These are phyloP conservation scores for Dasysyrphus albostriatus DNA, from an alignment of 2,888 invertebrate species.

Conservation along the genomic window DNA sequence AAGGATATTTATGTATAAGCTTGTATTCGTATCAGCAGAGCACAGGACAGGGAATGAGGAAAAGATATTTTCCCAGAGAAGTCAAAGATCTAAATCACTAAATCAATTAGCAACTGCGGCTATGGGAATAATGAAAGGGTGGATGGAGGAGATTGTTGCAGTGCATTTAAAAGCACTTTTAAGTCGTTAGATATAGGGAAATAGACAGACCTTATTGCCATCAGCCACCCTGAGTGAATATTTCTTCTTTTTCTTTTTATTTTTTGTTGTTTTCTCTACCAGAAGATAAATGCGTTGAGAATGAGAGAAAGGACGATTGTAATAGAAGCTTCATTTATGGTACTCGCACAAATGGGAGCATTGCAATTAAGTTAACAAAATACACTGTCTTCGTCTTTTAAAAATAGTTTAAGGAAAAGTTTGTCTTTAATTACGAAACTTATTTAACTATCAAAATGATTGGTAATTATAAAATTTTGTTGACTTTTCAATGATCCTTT, in stretches of 20 bases:
- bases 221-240: background rate
- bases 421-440: constrained; percentile 25
- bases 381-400: background rate
- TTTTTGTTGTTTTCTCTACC: background rate
- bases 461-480: constrained; percentile 25
- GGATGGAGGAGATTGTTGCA: too few species aligned
- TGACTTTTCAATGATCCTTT: constrained; percentile 13
- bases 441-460: constrained; percentile 13
- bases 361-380: constrained; percentile 21
- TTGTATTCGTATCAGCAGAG: constrained; percentile 1
- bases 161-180: constrained; percentile 34
- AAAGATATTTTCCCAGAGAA: constrained; percentile 44
- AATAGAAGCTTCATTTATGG: background rate
- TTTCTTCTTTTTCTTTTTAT: background rate
- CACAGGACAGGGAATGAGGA: background rate
- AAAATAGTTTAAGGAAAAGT: background rate
- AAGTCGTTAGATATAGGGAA: constrained; percentile 2
- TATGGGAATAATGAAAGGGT: background rate
- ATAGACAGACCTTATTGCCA: constrained; percentile 26
- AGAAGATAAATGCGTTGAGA: constrained; percentile 4
- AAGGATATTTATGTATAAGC: constrained; percentile 16
- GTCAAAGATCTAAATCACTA: constrained; percentile 69
- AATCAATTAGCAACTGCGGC: constrained; percentile 64
- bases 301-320: background rate
- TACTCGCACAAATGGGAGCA: background rate